phyloP scores from a whole-genome alignment of 2,113 vertebrate species.

The Salminus brasiliensis region DNA sequence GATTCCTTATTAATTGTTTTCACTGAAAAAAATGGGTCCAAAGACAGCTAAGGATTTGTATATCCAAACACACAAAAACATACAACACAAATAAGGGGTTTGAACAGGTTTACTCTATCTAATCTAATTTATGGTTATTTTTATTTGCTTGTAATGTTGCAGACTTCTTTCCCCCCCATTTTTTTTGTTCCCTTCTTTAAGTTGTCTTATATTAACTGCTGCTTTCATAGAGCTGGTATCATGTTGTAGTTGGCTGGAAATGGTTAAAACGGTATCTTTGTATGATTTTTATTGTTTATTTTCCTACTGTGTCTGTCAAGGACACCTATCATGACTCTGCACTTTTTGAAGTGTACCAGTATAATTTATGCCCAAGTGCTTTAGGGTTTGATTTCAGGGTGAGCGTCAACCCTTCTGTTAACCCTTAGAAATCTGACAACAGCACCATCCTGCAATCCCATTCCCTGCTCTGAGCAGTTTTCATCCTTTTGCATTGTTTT shows the following conservation, averaged over 20 bases:
- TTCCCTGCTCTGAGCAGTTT: slow-evolving; percentile 5
- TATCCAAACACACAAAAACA: slow-evolving; percentile 71
- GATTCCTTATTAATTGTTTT: slow-evolving; percentile 24
- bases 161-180: neutral
- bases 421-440: slow-evolving; percentile 75
- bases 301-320: slow-evolving; percentile 28
- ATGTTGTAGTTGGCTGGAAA: slow-evolving; percentile 58
- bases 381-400: slow-evolving; percentile 40
- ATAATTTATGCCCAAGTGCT: slow-evolving; percentile 8
- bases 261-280: slow-evolving; percentile 56
- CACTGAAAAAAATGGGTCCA: slow-evolving; percentile 1
- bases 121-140: neutral
- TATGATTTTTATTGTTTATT: neutral
- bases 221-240: slow-evolving; percentile 22
- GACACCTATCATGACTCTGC: slow-evolving; percentile 19
- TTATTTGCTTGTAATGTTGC: slow-evolving; percentile 13
- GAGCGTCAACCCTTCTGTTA: slow-evolving; percentile 59
- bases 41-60: slow-evolving; percentile 64
- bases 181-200: slow-evolving; percentile 29
- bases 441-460: slow-evolving; percentile 36
- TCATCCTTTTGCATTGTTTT: neutral
- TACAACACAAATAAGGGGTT: slow-evolving; percentile 74
- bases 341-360: neutral
- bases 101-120: slow-evolving; percentile 59
- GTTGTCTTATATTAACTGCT: slow-evolving; percentile 56